phyloP scores from a whole-genome alignment of 2,797 vertebrate species.

The Myioborus melanocephalus region DNA sequence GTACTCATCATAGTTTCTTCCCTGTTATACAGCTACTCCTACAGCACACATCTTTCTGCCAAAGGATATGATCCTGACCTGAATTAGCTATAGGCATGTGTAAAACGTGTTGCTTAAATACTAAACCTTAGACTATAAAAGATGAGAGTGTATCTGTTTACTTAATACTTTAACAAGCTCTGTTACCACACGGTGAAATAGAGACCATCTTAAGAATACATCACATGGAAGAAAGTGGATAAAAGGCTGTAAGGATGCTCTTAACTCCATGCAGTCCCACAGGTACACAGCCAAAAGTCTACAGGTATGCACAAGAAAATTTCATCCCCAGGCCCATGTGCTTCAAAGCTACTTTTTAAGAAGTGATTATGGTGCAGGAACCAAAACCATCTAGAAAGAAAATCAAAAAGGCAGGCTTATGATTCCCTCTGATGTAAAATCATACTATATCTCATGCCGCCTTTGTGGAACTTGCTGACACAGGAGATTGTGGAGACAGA shows the following conservation, averaged over 20 bases:
- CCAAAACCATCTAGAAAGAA: neutral
- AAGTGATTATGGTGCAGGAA: neutral
- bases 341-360: neutral
- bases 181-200: neutral
- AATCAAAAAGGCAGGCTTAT: neutral
- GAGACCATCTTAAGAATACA: neutral
- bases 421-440: neutral
- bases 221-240: neutral
- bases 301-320: neutral
- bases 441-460: neutral
- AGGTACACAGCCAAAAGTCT: neutral
- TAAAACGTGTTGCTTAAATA: neutral
- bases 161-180: neutral
- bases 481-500: neutral
- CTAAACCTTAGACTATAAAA: neutral
- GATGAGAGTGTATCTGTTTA: neutral
- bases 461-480: neutral
- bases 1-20: neutral
- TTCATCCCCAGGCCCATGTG: neutral
- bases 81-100: neutral
- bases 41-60: neutral
- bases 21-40: neutral
- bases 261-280: neutral
- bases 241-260: neutral
- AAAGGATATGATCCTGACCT: neutral